Evolutionary conservation across 2,888 invertebrate species (phyloP).

Genomic region (Stenichneumon culpator): DNA sequence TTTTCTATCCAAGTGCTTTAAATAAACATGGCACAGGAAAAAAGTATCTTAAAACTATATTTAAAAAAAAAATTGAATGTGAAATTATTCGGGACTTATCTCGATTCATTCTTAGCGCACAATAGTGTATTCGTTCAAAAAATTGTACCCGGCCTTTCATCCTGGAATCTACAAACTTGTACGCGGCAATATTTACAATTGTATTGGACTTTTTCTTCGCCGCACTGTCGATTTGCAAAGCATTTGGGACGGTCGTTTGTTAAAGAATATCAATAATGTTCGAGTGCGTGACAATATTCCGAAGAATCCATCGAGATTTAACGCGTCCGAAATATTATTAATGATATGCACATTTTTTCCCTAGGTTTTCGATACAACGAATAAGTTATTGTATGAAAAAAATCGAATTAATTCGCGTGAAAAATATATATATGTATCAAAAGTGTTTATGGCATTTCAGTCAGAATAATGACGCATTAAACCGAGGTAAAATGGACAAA

Average conservation of each 20-base stretch:
- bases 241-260: not conserved
- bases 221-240: not conserved
- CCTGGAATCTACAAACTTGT: not conserved
- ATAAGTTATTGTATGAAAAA: not conserved
- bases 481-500: not conserved
- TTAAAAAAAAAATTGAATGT: not conserved
- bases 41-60: not conserved
- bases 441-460: not conserved
- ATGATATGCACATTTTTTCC: not conserved
- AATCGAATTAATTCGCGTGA: not conserved
- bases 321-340: too few species aligned
- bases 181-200: not conserved
- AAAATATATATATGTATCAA: not conserved
- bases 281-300: not conserved
- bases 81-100: not conserved
- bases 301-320: too few species aligned
- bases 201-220: not conserved
- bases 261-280: not conserved
- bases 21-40: slow-evolving; percentile 16
- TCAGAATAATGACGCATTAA: not conserved
- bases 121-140: not conserved
- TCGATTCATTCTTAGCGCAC: not conserved
- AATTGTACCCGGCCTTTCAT: not conserved
- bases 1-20: not conserved
- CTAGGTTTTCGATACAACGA: not conserved